phyloP scores from a whole-genome alignment of 2,113 vertebrate genomes.

The Microtus richardsoni region DNA sequence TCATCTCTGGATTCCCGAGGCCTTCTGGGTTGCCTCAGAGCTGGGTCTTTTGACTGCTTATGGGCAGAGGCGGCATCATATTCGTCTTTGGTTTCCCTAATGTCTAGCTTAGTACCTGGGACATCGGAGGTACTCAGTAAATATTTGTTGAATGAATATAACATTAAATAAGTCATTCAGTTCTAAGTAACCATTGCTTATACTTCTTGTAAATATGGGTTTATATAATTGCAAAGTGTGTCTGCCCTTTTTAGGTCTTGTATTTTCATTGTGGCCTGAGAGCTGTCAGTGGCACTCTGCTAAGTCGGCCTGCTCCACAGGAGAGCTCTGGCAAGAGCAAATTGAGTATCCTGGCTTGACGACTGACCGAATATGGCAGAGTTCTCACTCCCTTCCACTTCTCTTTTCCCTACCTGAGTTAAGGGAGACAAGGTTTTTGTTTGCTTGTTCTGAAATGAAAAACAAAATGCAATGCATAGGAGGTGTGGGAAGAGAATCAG shows the following conservation, averaged over 20 bases:
- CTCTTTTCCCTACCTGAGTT: constrained; percentile 37
- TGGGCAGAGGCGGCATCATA: constrained; percentile 9
- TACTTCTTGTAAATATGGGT: constrained; percentile 70
- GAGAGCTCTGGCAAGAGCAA: constrained; percentile 6
- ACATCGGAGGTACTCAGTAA: constrained; percentile 64
- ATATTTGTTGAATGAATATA: constrained; percentile 77
- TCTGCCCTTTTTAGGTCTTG: constrained; percentile 75
- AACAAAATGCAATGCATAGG: constrained; percentile 11
- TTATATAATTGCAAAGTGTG: constrained; percentile 72
- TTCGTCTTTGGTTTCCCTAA: constrained; percentile 61
- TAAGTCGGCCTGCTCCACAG: constrained; percentile 24
- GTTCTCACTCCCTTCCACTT: not conserved
- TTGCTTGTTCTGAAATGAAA: constrained; percentile 18
- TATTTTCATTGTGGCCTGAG: constrained; percentile 54
- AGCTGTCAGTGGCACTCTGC: constrained; percentile 37
- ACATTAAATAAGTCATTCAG: constrained; percentile 75
- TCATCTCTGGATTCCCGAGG: constrained; percentile 47
- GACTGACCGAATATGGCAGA: not conserved
- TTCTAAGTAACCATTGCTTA: constrained; percentile 73
- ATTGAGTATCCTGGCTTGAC: not conserved
- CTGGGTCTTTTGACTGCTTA: constrained; percentile 46
- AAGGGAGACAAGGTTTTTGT: constrained; percentile 14
- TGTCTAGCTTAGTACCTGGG: constrained; percentile 59
- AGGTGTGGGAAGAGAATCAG: not conserved
- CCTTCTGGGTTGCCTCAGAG: constrained; percentile 71